These are phyloP conservation scores for Noctilio leporinus DNA, from an alignment of 2,113 vertebrate genomes.

Conservation along the genomic window DNA sequence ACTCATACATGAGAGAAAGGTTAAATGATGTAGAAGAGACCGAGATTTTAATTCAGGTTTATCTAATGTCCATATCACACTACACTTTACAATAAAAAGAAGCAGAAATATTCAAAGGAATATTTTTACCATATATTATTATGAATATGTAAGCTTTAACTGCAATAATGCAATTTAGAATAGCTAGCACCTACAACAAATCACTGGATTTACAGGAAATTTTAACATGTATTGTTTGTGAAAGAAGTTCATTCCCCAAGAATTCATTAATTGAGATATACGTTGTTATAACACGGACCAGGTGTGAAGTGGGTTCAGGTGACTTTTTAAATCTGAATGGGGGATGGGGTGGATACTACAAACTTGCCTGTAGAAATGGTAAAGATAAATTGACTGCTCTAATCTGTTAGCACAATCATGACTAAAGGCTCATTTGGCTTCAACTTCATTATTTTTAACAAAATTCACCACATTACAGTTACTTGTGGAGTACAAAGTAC, in stretches of 20 bases:
- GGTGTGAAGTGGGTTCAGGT: background rate
- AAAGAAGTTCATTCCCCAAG: background rate
- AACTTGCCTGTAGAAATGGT: constrained; percentile 38
- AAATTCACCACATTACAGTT: constrained; percentile 57
- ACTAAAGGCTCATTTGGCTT: constrained; percentile 45
- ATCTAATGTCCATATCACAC: background rate
- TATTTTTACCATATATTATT: background rate
- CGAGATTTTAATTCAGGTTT: background rate
- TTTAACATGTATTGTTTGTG: background rate
- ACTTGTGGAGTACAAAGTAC: constrained; percentile 40
- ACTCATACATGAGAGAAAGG: background rate
- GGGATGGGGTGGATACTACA: constrained; percentile 30
- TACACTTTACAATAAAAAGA: background rate
- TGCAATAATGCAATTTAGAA: background rate
- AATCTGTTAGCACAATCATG: constrained; percentile 39
- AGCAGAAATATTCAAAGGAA: background rate
- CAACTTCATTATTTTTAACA: constrained; percentile 69
- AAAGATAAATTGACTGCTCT: constrained; percentile 24
- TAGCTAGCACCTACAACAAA: background rate
- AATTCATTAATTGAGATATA: background rate
- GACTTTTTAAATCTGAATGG: background rate
- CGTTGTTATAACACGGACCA: background rate
- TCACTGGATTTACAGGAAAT: background rate
- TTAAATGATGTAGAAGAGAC: background rate
- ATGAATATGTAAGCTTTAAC: background rate